These are phyloP conservation scores for Cerastis leucographa DNA, from an alignment of 2,888 invertebrate genomes.

Conservation along the genomic window DNA sequence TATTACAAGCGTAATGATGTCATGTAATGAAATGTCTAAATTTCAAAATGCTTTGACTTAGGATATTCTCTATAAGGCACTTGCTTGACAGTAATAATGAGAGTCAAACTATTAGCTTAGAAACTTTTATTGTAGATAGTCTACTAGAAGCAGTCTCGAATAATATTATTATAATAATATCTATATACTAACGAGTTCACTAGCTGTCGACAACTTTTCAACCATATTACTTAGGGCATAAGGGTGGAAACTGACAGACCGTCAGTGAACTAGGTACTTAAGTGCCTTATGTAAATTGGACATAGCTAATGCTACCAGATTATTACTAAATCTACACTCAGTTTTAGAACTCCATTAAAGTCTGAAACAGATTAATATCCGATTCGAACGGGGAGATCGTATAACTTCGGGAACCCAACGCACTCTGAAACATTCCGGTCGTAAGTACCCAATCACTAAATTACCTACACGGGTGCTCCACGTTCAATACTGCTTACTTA, in stretches of 20 bases:
- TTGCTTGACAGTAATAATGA: not conserved
- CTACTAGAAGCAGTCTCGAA: not conserved
- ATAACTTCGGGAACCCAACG: slow-evolving; percentile 19
- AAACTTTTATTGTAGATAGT: not conserved
- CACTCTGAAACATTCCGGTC: not conserved
- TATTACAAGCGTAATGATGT: not conserved
- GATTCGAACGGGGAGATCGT: not conserved
- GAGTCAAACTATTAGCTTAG: not conserved
- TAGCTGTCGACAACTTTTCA: too few species aligned
- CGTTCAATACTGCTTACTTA: slow-evolving; percentile 15
- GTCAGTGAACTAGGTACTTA: too few species aligned
- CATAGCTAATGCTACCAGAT: not conserved
- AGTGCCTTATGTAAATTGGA: not conserved
- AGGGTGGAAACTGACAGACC: too few species aligned
- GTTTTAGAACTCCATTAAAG: not conserved
- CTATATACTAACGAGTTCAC: too few species aligned
- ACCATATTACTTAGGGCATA: too few species aligned
- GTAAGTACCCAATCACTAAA: slow-evolving; percentile 16
- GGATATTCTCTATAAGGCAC: not conserved
- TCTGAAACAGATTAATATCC: slow-evolving; percentile 16
- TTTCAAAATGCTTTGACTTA: not conserved
- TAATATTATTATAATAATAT: too few species aligned
- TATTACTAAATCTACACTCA: slow-evolving; percentile 5
- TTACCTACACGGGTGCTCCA: not conserved
- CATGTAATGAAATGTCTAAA: too few species aligned